Percentiles rank a stretch among this genome's conserved stretches.
These are phyloP conservation scores for Monoplex corrugatus DNA, from an alignment of 2,888 invertebrate genomes.

Conservation along the genomic window DNA sequence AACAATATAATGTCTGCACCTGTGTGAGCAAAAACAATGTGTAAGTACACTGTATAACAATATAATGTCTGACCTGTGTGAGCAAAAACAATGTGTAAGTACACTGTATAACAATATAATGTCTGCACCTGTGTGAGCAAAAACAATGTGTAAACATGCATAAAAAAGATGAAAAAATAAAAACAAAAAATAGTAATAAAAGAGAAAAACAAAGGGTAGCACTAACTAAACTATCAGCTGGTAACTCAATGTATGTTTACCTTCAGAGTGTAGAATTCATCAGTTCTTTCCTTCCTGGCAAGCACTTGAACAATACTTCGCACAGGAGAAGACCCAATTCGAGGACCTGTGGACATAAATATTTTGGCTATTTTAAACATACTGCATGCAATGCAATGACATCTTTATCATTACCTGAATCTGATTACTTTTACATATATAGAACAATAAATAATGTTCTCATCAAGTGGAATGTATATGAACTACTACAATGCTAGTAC, in stretches of 20 bases:
- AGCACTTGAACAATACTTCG: constrained; percentile 90
- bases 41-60: no score
- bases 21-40: no score
- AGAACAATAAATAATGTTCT: no score
- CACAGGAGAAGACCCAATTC: constrained; percentile 88
- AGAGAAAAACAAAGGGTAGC: not conserved
- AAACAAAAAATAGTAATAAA: not conserved
- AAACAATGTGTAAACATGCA: not conserved
- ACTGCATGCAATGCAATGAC: not conserved
- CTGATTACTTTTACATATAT: no score
- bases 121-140: not conserved
- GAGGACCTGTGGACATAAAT: constrained; percentile 83
- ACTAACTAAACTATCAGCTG: not conserved
- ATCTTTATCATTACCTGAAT: no score
- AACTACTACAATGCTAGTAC: no score
- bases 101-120: not conserved
- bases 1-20: no score
- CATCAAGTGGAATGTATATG: no score
- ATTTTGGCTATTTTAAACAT: not conserved
- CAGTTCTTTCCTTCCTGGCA: constrained; percentile 87
- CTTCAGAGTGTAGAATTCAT: constrained; percentile 88
- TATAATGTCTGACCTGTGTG: no score
- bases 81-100: not conserved
- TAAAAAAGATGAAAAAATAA: not conserved
- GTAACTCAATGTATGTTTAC: constrained; percentile 78